Conservation (phyloP, 2,888 invertebrate genomes). For the Eubasilissa splendida region DNA sequence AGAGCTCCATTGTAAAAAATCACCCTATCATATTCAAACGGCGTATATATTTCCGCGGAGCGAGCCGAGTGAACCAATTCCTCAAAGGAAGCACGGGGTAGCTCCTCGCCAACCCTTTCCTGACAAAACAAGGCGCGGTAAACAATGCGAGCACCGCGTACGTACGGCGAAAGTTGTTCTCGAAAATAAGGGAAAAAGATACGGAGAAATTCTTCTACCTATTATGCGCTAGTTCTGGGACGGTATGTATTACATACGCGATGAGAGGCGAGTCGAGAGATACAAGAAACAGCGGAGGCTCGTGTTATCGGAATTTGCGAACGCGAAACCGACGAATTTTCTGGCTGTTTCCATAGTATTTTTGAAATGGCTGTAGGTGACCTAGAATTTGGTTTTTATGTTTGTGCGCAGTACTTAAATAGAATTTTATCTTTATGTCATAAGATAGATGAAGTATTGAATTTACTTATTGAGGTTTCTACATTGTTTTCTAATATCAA, state of each 20-base stretch:
- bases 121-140: constrained; percentile 45
- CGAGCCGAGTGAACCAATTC: constrained; percentile 48
- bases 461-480: too few relatives aligned
- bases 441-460: too few relatives aligned
- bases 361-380: background rate
- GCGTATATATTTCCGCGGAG: constrained; percentile 40
- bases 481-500: too few relatives aligned
- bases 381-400: too few relatives aligned
- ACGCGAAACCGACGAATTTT: constrained; percentile 26
- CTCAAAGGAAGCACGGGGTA: constrained; percentile 32
- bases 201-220: constrained; percentile 29
- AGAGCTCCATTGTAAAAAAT: constrained; percentile 37
- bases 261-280: constrained; percentile 17
- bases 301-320: constrained; percentile 25
- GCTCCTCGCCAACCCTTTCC: constrained; percentile 33
- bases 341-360: background rate
- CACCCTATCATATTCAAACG: constrained; percentile 44
- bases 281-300: background rate
- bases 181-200: constrained; percentile 43
- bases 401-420: too few relatives aligned
- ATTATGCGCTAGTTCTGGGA: background rate
- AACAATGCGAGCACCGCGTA: constrained; percentile 37
- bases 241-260: constrained; percentile 18
- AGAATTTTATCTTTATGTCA: too few relatives aligned
- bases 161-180: constrained; percentile 35